phyloP scores from a whole-genome alignment of 2,797 vertebrate species.

The Crypturellus tataupa region DNA sequence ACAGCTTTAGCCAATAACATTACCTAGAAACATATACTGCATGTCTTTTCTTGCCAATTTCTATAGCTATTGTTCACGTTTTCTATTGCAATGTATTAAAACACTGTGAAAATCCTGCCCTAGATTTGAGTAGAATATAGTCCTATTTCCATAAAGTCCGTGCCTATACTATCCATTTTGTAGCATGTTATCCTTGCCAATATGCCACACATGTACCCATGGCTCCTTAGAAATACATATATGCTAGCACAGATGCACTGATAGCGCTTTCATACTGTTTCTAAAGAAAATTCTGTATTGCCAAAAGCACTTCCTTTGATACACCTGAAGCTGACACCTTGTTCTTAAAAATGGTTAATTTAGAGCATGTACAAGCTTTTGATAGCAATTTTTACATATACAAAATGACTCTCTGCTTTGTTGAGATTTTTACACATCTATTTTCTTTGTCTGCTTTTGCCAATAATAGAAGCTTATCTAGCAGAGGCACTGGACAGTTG shows the following conservation, averaged over 20 bases:
- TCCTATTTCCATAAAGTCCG: background rate
- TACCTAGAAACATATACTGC: background rate
- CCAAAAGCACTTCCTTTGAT: background rate
- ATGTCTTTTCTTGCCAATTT: background rate
- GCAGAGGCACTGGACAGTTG: background rate
- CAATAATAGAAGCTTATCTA: background rate
- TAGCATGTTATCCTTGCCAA: background rate
- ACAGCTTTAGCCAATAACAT: background rate
- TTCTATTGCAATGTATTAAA: background rate
- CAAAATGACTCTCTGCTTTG: background rate
- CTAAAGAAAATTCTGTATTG: background rate
- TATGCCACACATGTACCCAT: fast-evolving
- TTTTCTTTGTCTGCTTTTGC: background rate
- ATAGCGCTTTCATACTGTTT: background rate
- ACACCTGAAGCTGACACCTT: background rate
- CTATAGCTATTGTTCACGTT: background rate
- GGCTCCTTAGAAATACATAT: background rate
- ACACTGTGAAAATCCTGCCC: background rate
- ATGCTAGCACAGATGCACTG: fast-evolving
- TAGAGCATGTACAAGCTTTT: background rate
- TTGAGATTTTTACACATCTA: background rate
- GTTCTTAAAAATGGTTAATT: background rate
- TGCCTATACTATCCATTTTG: background rate
- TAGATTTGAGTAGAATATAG: background rate
- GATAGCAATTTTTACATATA: background rate